These are phyloP conservation scores for Orius insidiosus DNA, from an alignment of 1,140 invertebrate genomes.

Conservation along the genomic window DNA sequence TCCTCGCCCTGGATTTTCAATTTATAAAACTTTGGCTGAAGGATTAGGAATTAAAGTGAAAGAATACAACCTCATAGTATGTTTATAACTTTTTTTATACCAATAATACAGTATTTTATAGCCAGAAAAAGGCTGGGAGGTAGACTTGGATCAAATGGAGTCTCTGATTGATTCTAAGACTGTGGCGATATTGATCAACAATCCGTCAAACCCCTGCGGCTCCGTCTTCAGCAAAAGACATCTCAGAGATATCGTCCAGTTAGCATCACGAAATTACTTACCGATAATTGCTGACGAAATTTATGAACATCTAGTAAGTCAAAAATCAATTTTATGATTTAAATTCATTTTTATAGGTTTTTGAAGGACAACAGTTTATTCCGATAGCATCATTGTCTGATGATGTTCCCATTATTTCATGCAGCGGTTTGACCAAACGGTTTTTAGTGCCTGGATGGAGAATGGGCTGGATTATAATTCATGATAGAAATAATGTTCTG, in stretches of 20 bases:
- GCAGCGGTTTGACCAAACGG: conserved; percentile 84
- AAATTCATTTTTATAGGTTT: conserved; percentile 39
- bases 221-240: conserved; percentile 75
- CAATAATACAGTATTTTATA: no score
- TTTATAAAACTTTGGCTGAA: conserved; percentile 81
- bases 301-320: conserved; percentile 75
- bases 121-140: conserved; percentile 80
- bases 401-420: conserved; percentile 82
- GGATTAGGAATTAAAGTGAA: conserved; percentile 67
- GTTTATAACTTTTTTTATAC: no score
- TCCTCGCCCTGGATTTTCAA: conserved; percentile 90
- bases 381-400: conserved; percentile 68
- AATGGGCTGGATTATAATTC: no score
- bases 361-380: conserved; percentile 62
- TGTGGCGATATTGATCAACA: conserved; percentile 82
- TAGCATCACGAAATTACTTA: conserved; percentile 64
- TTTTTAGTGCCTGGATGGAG: no score
- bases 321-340: neutral
- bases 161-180: conserved; percentile 78
- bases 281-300: conserved; percentile 96
- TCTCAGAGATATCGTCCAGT: conserved; percentile 58
- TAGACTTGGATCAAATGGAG: conserved; percentile 76
- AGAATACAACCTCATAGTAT: conserved; percentile 71
- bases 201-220: conserved; percentile 99
- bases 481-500: no score